phyloP scores from a whole-genome alignment of 2,888 invertebrate species.

The Hesperia comma region DNA sequence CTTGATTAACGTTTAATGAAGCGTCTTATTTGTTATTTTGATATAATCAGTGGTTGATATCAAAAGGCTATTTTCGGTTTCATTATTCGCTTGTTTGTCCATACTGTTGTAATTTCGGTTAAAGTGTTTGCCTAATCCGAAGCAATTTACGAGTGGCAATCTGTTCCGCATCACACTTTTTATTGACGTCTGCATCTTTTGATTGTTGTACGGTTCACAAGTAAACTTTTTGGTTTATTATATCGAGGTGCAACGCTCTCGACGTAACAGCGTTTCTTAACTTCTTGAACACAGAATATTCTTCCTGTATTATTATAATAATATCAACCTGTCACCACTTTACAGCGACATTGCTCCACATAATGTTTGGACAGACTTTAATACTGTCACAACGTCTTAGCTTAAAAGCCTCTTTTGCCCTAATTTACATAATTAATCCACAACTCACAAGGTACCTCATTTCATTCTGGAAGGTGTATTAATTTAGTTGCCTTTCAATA shows the following conservation, averaged over 20 bases:
- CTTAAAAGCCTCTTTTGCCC: no score
- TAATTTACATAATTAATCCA: no score
- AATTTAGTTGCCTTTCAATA: background rate
- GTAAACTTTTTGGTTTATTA: conserved; percentile 2
- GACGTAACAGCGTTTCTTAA: background rate
- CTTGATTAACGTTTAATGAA: no score
- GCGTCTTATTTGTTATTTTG: no score
- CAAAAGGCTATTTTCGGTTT: background rate
- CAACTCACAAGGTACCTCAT: no score
- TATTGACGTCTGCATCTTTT: conserved; percentile 11
- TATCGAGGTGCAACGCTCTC: background rate
- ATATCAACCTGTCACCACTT: background rate
- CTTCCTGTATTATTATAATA: background rate
- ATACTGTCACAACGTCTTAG: no score
- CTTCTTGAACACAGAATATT: background rate
- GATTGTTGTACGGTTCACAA: conserved; percentile 4
- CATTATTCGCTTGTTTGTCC: background rate
- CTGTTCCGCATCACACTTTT: conserved; percentile 14
- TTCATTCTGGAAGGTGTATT: no score
- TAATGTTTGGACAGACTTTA: no score
- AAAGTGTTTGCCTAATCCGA: conserved; percentile 14
- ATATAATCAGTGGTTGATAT: background rate
- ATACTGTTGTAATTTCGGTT: background rate
- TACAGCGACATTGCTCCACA: background rate
- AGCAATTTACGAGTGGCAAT: conserved; percentile 24